Conservation (phyloP, 2,797 vertebrate species). For the Sebastes matsubarae region DNA sequence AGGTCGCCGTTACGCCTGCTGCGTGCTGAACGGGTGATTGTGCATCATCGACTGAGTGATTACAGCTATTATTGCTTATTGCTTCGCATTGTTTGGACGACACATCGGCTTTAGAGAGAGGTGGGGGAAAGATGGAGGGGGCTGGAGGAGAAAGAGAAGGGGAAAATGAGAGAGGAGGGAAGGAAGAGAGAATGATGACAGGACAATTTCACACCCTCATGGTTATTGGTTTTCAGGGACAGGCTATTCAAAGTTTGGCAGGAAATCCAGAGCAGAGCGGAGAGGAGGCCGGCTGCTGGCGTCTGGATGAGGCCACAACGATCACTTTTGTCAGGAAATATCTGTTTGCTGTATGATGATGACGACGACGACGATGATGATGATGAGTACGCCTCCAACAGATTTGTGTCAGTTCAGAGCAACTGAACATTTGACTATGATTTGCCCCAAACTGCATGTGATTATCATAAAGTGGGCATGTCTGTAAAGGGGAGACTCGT, state of each 20-base stretch:
- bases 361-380: not conserved
- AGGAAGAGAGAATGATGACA: slow-evolving; percentile 46
- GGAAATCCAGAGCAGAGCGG: slow-evolving; percentile 5
- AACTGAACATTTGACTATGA: no score
- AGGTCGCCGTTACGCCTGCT: slow-evolving; percentile 19
- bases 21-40: slow-evolving; percentile 40
- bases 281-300: not conserved
- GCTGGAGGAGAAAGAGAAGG: slow-evolving; percentile 10
- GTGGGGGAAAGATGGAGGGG: not conserved
- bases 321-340: not conserved
- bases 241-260: slow-evolving; percentile 42
- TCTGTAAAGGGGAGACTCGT: no score
- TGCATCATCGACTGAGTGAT: slow-evolving; percentile 63
- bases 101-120: slow-evolving; percentile 19
- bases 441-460: no score
- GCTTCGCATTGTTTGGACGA: slow-evolving; percentile 45
- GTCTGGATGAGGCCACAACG: not conserved
- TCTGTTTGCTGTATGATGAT: not conserved
- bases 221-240: slow-evolving; percentile 64
- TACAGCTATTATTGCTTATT: slow-evolving; percentile 55
- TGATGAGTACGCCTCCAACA: no score
- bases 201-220: slow-evolving; percentile 63
- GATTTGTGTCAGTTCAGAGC: no score
- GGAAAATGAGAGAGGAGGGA: slow-evolving; percentile 26
- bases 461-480: no score